These are phyloP conservation scores for Seriola dumerili DNA, from an alignment of 2,113 vertebrate genomes.

Conservation along the genomic window DNA sequence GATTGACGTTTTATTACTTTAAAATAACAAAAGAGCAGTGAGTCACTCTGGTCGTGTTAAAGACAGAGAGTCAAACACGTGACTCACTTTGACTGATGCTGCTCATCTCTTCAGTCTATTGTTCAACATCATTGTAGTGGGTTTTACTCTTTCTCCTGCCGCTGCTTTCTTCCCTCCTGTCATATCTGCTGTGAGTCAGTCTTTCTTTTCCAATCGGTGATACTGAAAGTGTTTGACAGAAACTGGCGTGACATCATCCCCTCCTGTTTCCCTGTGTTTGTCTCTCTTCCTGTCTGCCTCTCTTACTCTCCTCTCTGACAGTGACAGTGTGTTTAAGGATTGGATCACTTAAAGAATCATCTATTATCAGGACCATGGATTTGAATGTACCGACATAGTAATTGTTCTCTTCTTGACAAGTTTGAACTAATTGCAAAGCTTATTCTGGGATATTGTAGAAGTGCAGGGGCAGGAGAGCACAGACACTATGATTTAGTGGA, in stretches of 20 bases:
- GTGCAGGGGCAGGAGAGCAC: too few relatives aligned
- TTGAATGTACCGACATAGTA: too few relatives aligned
- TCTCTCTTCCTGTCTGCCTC: neutral
- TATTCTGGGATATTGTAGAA: too few relatives aligned
- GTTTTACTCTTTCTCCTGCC: neutral
- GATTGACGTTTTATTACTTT: neutral
- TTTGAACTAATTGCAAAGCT: too few relatives aligned
- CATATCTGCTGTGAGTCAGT: slow-evolving; percentile 7
- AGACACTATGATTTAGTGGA: too few relatives aligned
- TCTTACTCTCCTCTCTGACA: too few relatives aligned
- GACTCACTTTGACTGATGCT: slow-evolving; percentile 5
- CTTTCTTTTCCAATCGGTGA: neutral
- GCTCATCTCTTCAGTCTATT: neutral
- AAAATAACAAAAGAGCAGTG: neutral
- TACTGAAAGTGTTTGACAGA: slow-evolving; percentile 17
- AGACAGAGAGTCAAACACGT: neutral
- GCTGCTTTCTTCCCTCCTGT: neutral
- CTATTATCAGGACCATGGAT: too few relatives aligned
- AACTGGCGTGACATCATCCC: slow-evolving; percentile 1
- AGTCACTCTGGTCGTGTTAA: neutral
- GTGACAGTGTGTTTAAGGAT: too few relatives aligned
- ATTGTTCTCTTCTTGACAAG: too few relatives aligned
- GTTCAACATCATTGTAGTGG: neutral
- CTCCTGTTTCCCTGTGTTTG: neutral
- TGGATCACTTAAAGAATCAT: too few relatives aligned